A percentile compares a stretch with the other conserved stretches of the same genome.
These are phyloP conservation scores for Andrena dorsata DNA, from an alignment of 2,888 invertebrate species.

Conservation along the genomic window DNA sequence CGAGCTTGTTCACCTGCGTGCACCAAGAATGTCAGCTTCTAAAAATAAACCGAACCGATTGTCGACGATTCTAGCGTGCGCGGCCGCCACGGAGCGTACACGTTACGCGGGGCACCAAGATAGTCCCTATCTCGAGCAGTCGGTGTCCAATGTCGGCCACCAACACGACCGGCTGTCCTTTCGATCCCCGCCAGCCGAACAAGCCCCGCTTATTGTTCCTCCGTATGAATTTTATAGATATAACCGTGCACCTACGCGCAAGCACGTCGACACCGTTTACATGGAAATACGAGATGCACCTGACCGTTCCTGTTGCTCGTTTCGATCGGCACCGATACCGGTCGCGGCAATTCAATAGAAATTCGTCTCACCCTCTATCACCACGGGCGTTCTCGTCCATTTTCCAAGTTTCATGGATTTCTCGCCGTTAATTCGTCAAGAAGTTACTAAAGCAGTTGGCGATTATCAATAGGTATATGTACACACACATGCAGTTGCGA, in stretches of 20 bases:
- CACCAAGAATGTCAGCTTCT: slow-evolving; percentile 64
- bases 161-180: slow-evolving; percentile 64
- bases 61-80: slow-evolving; percentile 47
- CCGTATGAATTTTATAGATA: slow-evolving; percentile 73
- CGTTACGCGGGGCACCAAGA: slow-evolving; percentile 69
- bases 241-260: slow-evolving; percentile 1
- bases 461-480: too few relatives aligned
- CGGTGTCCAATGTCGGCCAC: slow-evolving; percentile 76
- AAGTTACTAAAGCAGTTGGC: too few relatives aligned
- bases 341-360: not conserved
- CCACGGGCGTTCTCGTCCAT: not conserved
- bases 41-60: slow-evolving; percentile 69
- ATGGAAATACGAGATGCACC: slow-evolving; percentile 70
- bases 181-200: slow-evolving; percentile 62
- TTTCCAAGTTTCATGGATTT: not conserved
- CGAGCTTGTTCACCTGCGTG: slow-evolving; percentile 54
- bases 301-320: slow-evolving; percentile 30
- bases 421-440: not conserved
- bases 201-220: slow-evolving; percentile 74
- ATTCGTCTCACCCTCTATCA: not conserved
- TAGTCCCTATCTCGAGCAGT: slow-evolving; percentile 75
- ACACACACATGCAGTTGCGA: too few relatives aligned
- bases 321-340: slow-evolving; percentile 36
- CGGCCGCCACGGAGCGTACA: slow-evolving; percentile 40
- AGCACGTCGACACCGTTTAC: slow-evolving; percentile 65